phyloP scores from a whole-genome alignment of 2,797 vertebrate genomes.

The Rhadinocentrus ornatus region DNA sequence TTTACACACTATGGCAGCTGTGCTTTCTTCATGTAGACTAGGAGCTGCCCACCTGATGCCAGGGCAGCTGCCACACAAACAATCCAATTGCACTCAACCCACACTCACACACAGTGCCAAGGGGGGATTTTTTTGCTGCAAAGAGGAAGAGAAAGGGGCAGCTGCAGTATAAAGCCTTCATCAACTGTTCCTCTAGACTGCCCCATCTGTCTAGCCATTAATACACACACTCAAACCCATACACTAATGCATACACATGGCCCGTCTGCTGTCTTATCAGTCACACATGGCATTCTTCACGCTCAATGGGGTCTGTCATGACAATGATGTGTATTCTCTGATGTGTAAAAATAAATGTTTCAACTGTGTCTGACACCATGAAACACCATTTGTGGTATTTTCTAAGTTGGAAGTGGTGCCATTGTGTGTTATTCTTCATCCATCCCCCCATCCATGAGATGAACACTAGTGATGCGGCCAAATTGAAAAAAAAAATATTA shows the following conservation, averaged over 20 bases:
- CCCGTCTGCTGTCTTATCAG: conserved; percentile 68
- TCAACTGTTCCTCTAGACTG: conserved; percentile 77
- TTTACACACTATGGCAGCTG: conserved; percentile 67
- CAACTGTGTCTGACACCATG: conserved; percentile 28
- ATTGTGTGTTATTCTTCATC: neutral
- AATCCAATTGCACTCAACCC: conserved; percentile 29
- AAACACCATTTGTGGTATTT: conserved; percentile 14
- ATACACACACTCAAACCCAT: conserved; percentile 54
- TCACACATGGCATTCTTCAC: conserved; percentile 66
- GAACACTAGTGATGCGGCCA: neutral
- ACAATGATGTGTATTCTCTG: conserved; percentile 53
- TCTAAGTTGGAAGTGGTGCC: neutral
- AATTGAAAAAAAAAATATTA: neutral
- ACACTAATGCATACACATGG: conserved; percentile 58
- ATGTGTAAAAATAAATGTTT: conserved; percentile 31
- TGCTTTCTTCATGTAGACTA: conserved; percentile 58
- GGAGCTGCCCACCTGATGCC: conserved; percentile 73
- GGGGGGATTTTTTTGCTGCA: conserved; percentile 54
- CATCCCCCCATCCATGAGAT: neutral
- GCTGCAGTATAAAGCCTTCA: conserved; percentile 78
- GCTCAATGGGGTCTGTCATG: conserved; percentile 52
- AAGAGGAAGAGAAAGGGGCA: conserved; percentile 72
- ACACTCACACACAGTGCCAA: conserved; percentile 42
- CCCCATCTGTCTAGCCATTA: conserved; percentile 78
- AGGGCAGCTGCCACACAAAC: conserved; percentile 68